Conservation (phyloP, 2,113 vertebrate species). For the Caranx ignobilis region DNA sequence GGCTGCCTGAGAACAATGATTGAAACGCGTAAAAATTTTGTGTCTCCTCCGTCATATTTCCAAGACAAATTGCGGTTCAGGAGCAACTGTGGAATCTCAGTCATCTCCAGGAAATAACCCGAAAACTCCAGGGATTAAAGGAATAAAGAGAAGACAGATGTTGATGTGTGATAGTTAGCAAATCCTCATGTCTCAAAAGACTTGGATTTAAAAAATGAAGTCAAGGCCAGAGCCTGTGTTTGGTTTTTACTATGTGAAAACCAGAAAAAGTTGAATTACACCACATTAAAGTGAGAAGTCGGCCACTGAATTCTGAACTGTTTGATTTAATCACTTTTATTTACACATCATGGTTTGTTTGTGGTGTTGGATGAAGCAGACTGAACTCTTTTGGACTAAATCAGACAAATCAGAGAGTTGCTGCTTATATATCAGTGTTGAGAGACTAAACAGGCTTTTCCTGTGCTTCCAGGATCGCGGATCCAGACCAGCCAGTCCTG, state of each 20-base stretch:
- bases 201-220: not conserved
- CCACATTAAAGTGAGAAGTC: not conserved
- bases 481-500: constrained; percentile 97
- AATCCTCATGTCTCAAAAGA: not conserved
- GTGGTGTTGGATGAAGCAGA: not conserved
- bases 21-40: not conserved
- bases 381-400: not conserved
- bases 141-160: constrained; percentile 6
- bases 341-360: not conserved
- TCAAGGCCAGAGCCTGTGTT: not conserved
- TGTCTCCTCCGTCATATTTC: not conserved
- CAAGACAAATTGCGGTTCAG: constrained; percentile 1
- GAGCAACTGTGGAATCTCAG: not conserved
- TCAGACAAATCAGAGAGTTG: not conserved
- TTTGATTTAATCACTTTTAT: not conserved
- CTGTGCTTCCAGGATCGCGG: constrained; percentile 87
- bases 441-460: constrained; percentile 15
- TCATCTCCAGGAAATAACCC: constrained; percentile 31
- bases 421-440: constrained; percentile 1
- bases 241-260: not conserved
- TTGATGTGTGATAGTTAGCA: not conserved
- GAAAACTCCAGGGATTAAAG: not conserved
- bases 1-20: not conserved
- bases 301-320: not conserved
- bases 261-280: not conserved